phyloP scores from a whole-genome alignment of 2,888 invertebrate species.

The Andrena hattorfiana region DNA sequence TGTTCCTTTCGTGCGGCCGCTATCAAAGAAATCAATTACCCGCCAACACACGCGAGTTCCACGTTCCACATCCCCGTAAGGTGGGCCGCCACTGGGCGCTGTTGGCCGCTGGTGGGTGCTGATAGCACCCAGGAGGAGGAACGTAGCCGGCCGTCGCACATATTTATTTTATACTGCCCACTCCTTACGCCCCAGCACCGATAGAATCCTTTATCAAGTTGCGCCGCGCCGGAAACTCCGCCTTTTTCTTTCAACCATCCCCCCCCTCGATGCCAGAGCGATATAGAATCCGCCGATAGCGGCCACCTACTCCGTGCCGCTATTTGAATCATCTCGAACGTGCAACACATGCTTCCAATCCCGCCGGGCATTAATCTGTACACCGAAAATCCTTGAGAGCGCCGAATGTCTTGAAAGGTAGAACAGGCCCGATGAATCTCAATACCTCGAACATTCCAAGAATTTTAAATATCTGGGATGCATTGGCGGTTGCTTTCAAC shows the following conservation, averaged over 20 bases:
- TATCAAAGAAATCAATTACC: constrained; percentile 82
- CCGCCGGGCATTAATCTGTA: too few species aligned
- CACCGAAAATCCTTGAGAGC: too few species aligned
- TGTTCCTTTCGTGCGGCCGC: constrained; percentile 77
- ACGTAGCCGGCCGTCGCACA: constrained; percentile 65
- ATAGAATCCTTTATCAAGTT: constrained; percentile 75
- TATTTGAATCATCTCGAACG: neutral
- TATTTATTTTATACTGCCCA: constrained; percentile 78
- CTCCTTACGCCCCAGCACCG: constrained; percentile 64
- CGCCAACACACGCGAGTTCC: constrained; percentile 74
- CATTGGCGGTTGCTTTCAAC: too few species aligned
- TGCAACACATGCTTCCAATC: neutral
- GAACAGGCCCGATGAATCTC: too few species aligned
- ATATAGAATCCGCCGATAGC: constrained; percentile 7
- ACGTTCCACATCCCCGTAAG: constrained; percentile 48
- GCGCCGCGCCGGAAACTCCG: constrained; percentile 65
- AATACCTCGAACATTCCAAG: too few species aligned
- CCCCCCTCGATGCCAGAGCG: constrained; percentile 53
- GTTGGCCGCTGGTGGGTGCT: constrained; percentile 20
- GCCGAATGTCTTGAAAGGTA: too few species aligned
- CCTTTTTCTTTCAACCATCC: constrained; percentile 64
- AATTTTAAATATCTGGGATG: too few species aligned
- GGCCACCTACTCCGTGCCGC: neutral
- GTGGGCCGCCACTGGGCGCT: constrained; percentile 51
- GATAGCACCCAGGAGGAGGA: constrained; percentile 6